These are phyloP conservation scores for Lucilia sericata DNA, from an alignment of 1,140 invertebrate genomes.

Conservation along the genomic window DNA sequence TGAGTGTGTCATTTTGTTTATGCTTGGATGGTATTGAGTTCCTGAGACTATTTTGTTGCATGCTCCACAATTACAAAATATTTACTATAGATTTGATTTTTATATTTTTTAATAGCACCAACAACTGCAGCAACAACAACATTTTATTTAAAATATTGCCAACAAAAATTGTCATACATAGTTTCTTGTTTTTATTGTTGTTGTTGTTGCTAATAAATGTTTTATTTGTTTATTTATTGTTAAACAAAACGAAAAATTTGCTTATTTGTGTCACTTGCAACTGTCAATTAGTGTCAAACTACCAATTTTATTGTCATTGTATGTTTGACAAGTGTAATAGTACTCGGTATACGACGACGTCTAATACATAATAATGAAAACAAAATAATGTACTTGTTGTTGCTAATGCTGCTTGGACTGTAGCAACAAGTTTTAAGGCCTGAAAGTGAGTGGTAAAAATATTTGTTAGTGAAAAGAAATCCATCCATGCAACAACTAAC, in stretches of 20 bases:
- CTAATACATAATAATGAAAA: constrained; percentile 13
- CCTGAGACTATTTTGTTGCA: background rate
- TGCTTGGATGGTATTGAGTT: too few relatives aligned
- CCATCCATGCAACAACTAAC: too few relatives aligned
- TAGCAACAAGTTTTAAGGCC: background rate
- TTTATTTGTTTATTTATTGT: constrained; percentile 38
- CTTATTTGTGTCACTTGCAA: constrained; percentile 50
- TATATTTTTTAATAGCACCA: background rate
- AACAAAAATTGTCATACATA: background rate
- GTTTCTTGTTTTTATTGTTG: background rate
- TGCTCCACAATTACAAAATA: constrained; percentile 33
- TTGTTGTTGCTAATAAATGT: constrained; percentile 5
- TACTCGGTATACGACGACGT: background rate
- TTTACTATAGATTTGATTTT: constrained; percentile 20
- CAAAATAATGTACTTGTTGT: background rate
- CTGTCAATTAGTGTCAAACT: constrained; percentile 51
- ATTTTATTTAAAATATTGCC: too few relatives aligned
- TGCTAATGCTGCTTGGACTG: background rate
- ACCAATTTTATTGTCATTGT: constrained; percentile 49
- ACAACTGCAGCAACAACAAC: too few relatives aligned
- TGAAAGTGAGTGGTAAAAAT: constrained; percentile 23
- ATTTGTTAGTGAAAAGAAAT: background rate
- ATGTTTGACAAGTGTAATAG: constrained; percentile 45
- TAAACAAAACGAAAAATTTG: constrained; percentile 43
- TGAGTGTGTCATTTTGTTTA: background rate